phyloP scores from a whole-genome alignment of 1,140 invertebrate genomes.

The Diorhabda sublineata region DNA sequence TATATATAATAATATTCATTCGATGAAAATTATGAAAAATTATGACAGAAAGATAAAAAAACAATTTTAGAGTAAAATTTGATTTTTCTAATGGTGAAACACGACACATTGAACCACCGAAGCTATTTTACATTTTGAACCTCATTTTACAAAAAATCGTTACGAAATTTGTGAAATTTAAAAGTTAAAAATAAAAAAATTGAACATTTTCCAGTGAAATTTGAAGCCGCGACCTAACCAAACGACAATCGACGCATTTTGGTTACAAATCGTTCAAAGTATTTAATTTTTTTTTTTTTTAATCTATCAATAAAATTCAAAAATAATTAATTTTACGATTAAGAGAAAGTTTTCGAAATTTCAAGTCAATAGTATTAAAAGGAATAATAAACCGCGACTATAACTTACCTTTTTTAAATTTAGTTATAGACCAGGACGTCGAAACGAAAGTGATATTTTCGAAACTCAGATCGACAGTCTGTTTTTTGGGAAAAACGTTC shows the following conservation, averaged over 20 bases:
- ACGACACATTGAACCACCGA: too few relatives aligned
- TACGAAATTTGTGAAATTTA: too few relatives aligned
- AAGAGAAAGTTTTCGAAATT: not conserved
- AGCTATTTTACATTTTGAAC: too few relatives aligned
- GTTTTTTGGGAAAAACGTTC: constrained; percentile 30
- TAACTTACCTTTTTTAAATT: constrained; percentile 33
- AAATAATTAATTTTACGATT: not conserved
- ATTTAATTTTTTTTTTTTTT: not conserved
- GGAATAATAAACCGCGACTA: not conserved
- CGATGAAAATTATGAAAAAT: too few relatives aligned
- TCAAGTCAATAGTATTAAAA: not conserved
- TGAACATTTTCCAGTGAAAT: too few relatives aligned
- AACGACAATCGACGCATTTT: not conserved
- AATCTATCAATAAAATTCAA: not conserved
- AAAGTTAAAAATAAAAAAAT: too few relatives aligned
- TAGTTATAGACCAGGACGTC: constrained; percentile 31
- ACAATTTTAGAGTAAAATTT: too few relatives aligned
- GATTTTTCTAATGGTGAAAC: too few relatives aligned
- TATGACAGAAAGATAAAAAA: too few relatives aligned
- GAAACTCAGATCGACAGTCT: constrained; percentile 31
- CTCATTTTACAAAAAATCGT: too few relatives aligned
- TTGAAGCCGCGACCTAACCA: not conserved
- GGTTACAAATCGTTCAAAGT: not conserved
- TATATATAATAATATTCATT: too few relatives aligned
- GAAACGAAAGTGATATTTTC: constrained; percentile 30